Percentiles rank a stretch among this genome's conserved stretches.
Evolutionary conservation across 2,113 vertebrate genomes (phyloP).

Genomic region (Amphiprion percula): DNA sequence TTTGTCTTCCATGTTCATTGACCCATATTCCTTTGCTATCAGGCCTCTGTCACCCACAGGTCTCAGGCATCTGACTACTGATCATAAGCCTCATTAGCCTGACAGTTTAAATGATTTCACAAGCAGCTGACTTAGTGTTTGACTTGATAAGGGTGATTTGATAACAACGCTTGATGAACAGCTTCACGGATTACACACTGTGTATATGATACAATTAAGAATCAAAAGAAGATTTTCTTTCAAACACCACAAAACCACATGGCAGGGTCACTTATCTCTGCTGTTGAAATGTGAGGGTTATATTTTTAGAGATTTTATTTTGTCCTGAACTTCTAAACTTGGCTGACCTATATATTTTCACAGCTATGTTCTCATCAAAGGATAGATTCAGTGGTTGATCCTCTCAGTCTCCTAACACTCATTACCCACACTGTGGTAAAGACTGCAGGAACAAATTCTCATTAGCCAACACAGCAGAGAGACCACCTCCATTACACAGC

Average conservation of each 20-base stretch:
- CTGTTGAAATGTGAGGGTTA: not conserved
- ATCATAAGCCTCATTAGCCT: not conserved
- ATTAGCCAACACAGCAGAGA: constrained; percentile 23
- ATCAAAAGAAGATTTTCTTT: not conserved
- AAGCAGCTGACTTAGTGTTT: constrained; percentile 13
- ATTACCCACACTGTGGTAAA: constrained; percentile 31
- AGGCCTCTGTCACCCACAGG: constrained; percentile 1
- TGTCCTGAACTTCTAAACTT: constrained; percentile 1
- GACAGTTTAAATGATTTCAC: not conserved
- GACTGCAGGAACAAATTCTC: constrained; percentile 24
- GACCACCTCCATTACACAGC: constrained; percentile 18
- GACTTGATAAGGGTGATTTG: constrained; percentile 3
- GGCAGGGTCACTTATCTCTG: not conserved
- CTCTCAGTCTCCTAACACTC: not conserved
- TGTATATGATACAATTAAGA: not conserved
- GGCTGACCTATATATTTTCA: constrained; percentile 47
- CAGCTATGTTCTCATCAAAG: constrained; percentile 27
- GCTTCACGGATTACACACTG: not conserved
- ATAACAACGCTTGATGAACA: not conserved
- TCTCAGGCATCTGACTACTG: not conserved
- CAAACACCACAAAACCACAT: not conserved
- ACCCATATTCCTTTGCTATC: constrained; percentile 38
- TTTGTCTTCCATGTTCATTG: not conserved
- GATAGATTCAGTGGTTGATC: constrained; percentile 20
- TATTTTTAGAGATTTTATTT: not conserved